Percentiles rank a stretch among this genome's conserved stretches.
phyloP scores from a whole-genome alignment of 2,888 invertebrate genomes.

The Agrotis clavis region DNA sequence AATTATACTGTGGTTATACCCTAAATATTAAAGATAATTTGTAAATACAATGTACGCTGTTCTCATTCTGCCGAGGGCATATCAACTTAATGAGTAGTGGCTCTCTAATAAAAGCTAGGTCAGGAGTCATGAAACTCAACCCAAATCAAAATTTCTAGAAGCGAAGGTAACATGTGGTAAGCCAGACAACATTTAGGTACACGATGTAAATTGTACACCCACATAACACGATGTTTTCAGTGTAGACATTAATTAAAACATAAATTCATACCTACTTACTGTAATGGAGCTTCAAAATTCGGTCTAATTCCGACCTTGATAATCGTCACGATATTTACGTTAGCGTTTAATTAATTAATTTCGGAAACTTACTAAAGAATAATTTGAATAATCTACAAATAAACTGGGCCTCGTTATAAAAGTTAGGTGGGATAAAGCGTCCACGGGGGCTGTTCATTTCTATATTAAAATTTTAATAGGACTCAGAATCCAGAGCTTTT shows the following conservation, averaged over 20 bases:
- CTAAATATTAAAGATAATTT: not conserved
- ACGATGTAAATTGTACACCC: slow-evolving; percentile 15
- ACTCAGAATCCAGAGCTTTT: slow-evolving; percentile 67
- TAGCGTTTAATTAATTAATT: slow-evolving; percentile 62
- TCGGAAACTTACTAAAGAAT: slow-evolving; percentile 54
- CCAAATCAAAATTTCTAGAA: slow-evolving; percentile 38
- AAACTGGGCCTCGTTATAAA: slow-evolving; percentile 73
- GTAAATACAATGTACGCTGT: not conserved
- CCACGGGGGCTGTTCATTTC: slow-evolving; percentile 67
- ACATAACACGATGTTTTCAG: slow-evolving; percentile 10
- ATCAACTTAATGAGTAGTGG: not conserved
- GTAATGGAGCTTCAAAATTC: slow-evolving; percentile 32
- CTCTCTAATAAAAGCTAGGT: slow-evolving; percentile 31
- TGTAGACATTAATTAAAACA: slow-evolving; percentile 34
- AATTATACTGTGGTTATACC: too few relatives aligned
- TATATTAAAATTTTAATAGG: slow-evolving; percentile 78
- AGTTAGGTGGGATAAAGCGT: slow-evolving; percentile 68
- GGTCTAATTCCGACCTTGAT: slow-evolving; percentile 42
- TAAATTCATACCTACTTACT: slow-evolving; percentile 20
- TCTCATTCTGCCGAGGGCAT: slow-evolving; percentile 9
- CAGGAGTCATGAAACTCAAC: slow-evolving; percentile 25
- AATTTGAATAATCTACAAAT: slow-evolving; percentile 75
- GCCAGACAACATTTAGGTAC: slow-evolving; percentile 17
- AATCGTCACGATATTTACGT: slow-evolving; percentile 48
- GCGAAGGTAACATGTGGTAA: slow-evolving; percentile 17